Conservation (phyloP, 2,113 vertebrate species). For the Hydrolagus affinis region DNA sequence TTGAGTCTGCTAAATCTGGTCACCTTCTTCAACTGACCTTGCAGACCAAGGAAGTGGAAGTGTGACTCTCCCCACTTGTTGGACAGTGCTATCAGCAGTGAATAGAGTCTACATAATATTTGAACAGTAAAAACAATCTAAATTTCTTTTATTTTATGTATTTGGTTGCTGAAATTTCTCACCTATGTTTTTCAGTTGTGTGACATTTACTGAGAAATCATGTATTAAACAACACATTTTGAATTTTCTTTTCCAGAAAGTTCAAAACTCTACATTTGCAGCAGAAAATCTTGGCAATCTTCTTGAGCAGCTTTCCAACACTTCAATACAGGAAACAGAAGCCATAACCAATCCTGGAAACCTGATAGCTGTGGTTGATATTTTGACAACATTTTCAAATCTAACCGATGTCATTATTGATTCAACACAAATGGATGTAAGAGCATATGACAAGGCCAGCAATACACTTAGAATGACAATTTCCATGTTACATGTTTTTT, state of each 20-base stretch:
- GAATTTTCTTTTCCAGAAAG: neutral
- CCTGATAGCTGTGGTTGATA: neutral
- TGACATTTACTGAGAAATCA: no score
- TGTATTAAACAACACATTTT: neutral
- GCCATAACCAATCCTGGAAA: neutral
- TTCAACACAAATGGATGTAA: constrained; percentile 9
- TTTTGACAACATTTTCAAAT: constrained; percentile 1
- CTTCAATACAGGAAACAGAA: neutral
- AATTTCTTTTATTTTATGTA: no score
- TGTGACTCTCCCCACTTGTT: no score
- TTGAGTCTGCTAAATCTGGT: no score
- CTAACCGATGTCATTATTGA: neutral
- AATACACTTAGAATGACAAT: neutral
- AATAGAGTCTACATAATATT: no score
- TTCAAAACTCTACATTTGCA: no score
- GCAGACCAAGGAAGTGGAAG: no score
- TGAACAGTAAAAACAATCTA: no score
- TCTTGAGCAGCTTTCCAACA: neutral
- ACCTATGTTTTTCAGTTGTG: no score
- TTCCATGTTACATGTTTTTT: neutral
- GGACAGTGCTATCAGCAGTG: no score
- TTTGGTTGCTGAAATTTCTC: no score
- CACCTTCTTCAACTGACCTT: no score
- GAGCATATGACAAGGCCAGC: neutral
- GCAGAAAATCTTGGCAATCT: neutral